Evolutionary conservation across 2,888 invertebrate species (phyloP), one percentile per base, ranked within the genome.

Genomic region (Margaritifera margaritifera): DNA sequence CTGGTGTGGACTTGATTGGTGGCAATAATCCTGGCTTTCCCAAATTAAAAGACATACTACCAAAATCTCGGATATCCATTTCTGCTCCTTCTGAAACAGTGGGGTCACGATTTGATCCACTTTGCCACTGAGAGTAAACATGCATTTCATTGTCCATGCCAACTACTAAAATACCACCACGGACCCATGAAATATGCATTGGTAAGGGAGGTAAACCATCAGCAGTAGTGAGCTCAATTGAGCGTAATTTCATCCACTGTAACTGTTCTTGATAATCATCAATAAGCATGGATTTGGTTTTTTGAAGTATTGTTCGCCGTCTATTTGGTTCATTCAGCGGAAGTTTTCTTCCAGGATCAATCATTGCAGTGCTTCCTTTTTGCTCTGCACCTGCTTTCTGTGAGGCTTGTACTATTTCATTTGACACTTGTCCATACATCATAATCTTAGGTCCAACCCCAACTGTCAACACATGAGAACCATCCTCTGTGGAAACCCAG

Each of bases 111-210:
- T 68, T 69, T 50, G 64, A 71, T 42, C 72, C 75, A 51, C 66
- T 72, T 55, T 84, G 74, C 99, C 99, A 99, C 87, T 99, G 99
- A 0, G 98, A 97, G 89, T 98, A 99, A 0, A 99, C 98, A 86
- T 99, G 98, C 97, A 99, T 98, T 90, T 99, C 99, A 4, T 98
- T 98, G 89, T 99, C 98, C 98, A 99, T 98, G 3, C 99, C 99
- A 1, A 99, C 98, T 0, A 99, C 97, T 1, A 99, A 91, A 78
- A 99, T 96, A 0, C 99, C 99, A 87, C 99, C 99, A 31, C 99
- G 93, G 0, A 99, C 98, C 99, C 99, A 99, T 2, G 97, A 97
- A 83, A 99, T 95, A 89, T 98, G 97, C 95, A 99, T 99, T 0
- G 99, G 99, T 62, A 99, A 90, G 0, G 99, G 98, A 1, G 98